phyloP scores from a whole-genome alignment of 2,888 invertebrate species.

The Caenorhabditis sp. region DNA sequence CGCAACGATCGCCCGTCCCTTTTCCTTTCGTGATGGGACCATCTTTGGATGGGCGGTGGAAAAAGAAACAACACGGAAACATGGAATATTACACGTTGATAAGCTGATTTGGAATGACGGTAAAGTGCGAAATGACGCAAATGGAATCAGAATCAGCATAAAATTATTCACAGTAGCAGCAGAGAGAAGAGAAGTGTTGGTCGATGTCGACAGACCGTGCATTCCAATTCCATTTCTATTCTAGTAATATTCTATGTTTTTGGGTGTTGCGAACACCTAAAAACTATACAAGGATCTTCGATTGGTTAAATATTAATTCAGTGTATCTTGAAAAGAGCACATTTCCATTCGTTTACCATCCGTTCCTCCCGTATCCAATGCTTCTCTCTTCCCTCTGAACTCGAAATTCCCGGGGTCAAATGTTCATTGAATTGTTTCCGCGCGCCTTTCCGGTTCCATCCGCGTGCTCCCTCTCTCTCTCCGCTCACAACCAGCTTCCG shows the following conservation, averaged over 20 bases:
- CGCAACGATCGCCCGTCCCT: not conserved
- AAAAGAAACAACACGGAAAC: not conserved
- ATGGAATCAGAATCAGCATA: constrained; percentile 50
- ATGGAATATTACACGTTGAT: constrained; percentile 10
- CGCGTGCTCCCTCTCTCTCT: constrained; percentile 9
- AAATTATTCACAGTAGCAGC: constrained; percentile 16
- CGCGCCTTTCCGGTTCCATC: constrained; percentile 34
- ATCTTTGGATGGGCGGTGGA: not conserved
- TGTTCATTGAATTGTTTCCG: constrained; percentile 17
- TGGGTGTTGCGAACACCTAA: constrained; percentile 4
- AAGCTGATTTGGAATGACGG: constrained; percentile 55
- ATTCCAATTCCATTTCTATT: not conserved
- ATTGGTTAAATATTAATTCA: no score
- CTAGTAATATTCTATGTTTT: constrained; percentile 25
- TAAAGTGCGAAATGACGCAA: constrained; percentile 62
- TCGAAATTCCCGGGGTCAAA: constrained; percentile 39
- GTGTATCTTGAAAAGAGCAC: constrained; percentile 6
- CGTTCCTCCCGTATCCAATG: no score
- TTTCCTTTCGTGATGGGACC: not conserved
- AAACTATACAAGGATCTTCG: no score
- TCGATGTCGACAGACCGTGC: constrained; percentile 17
- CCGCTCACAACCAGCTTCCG: constrained; percentile 61
- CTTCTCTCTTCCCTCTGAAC: not conserved
- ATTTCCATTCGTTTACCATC: no score
- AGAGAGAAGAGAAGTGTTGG: not conserved